Evolutionary conservation across 2,113 vertebrate species (phyloP).

Genomic region (Clarias batrachus): DNA sequence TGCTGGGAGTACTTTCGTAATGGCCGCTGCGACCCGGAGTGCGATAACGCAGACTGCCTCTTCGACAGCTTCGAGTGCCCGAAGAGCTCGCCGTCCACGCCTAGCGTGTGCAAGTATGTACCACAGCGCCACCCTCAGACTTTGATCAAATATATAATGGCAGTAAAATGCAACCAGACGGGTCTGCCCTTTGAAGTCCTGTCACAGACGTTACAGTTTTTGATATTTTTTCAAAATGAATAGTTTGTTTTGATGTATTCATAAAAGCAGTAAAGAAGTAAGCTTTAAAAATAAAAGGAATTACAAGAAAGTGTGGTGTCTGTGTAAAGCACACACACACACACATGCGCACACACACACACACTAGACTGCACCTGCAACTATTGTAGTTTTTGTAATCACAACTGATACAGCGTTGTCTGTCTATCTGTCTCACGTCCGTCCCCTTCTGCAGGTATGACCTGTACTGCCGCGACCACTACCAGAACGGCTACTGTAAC

Average conservation of each 20-base stretch:
- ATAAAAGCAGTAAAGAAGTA: background rate
- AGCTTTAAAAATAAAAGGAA: background rate
- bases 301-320: background rate
- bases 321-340: background rate
- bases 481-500: slow-evolving; percentile 81
- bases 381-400: background rate
- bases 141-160: background rate
- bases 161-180: background rate
- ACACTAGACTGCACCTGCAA: background rate
- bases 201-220: background rate
- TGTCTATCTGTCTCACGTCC: background rate
- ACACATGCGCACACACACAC: background rate
- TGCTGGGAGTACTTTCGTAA: slow-evolving; percentile 89
- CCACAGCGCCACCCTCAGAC: background rate
- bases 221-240: background rate
- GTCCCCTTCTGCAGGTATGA: slow-evolving; percentile 76
- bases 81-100: slow-evolving; percentile 30
- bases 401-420: background rate
- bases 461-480: slow-evolving; percentile 88
- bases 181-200: background rate
- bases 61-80: slow-evolving; percentile 93
- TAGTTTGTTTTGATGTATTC: background rate
- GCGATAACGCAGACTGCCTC: slow-evolving; percentile 85
- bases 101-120: slow-evolving; percentile 83
- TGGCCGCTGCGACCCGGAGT: slow-evolving; percentile 81